phyloP scores from a whole-genome alignment of 2,888 invertebrate species.

The Diogma glabrata region DNA sequence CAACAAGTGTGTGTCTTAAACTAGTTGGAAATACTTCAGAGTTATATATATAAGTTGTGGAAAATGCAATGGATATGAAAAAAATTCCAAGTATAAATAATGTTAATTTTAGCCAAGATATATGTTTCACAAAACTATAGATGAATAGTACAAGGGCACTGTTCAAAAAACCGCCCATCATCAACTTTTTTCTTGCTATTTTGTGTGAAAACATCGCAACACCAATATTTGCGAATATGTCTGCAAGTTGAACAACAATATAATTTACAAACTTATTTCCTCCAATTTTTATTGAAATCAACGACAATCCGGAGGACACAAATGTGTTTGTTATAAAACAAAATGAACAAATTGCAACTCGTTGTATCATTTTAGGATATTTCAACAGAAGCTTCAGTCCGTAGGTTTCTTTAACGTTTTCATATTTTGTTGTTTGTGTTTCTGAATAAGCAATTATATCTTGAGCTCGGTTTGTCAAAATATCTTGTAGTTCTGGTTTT shows the following conservation, averaged over 20 bases:
- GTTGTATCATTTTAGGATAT: conserved; percentile 26
- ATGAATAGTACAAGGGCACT: conserved; percentile 31
- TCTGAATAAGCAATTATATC: too few relatives aligned
- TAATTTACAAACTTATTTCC: conserved; percentile 70
- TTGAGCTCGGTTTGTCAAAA: too few relatives aligned
- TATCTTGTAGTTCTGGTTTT: too few relatives aligned
- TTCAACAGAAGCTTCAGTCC: too few relatives aligned
- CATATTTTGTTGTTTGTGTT: too few relatives aligned
- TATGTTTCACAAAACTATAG: not conserved
- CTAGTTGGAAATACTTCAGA: conserved; percentile 52
- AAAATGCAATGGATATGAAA: conserved; percentile 46
- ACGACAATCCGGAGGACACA: conserved; percentile 67
- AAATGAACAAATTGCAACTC: conserved; percentile 51
- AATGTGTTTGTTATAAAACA: conserved; percentile 72
- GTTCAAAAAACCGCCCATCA: conserved; percentile 44
- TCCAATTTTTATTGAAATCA: conserved; percentile 60
- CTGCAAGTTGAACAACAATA: conserved; percentile 43
- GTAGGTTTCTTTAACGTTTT: too few relatives aligned
- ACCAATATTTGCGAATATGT: conserved; percentile 59
- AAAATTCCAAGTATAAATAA: conserved; percentile 46
- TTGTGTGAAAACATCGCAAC: conserved; percentile 51
- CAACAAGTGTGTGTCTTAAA: conserved; percentile 45
- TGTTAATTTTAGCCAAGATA: conserved; percentile 27
- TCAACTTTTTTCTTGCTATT: conserved; percentile 47
- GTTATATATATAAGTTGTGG: conserved; percentile 48